These are phyloP conservation scores for Macheiramphus alcinus DNA, from an alignment of 2,113 vertebrate species.

Conservation along the genomic window DNA sequence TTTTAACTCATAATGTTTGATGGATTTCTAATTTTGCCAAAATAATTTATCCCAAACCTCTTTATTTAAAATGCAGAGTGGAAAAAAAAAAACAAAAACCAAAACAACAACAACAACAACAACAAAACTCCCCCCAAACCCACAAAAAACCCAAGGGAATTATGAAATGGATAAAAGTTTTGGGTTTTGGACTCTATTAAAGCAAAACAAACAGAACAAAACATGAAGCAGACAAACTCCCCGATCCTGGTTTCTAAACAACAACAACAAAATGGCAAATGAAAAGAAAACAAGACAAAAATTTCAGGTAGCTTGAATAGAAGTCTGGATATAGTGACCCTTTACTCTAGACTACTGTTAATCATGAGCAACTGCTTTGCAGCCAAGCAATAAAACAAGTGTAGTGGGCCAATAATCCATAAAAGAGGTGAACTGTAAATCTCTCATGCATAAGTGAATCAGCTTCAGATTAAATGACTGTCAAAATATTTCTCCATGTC, in stretches of 20 bases:
- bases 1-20: not conserved
- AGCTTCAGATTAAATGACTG: not conserved
- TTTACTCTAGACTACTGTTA: not conserved
- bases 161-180: not conserved
- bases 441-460: not conserved
- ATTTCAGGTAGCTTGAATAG: not conserved
- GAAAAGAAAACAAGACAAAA: not conserved
- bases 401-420: not conserved
- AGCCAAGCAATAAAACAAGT: not conserved
- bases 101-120: not conserved
- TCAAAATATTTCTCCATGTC: not conserved
- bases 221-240: not conserved
- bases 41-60: not conserved
- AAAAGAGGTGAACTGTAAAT: not conserved
- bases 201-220: not conserved
- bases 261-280: not conserved
- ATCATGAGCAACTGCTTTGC: not conserved
- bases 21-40: not conserved
- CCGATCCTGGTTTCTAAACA: not conserved
- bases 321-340: not conserved
- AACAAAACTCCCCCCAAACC: not conserved
- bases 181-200: not conserved
- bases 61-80: not conserved
- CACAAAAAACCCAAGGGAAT: fast-evolving
- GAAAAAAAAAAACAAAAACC: not conserved